Base-by-base conservation (phyloP, 1,140 invertebrate species). In the Sweltsa coloradensis region DNA sequence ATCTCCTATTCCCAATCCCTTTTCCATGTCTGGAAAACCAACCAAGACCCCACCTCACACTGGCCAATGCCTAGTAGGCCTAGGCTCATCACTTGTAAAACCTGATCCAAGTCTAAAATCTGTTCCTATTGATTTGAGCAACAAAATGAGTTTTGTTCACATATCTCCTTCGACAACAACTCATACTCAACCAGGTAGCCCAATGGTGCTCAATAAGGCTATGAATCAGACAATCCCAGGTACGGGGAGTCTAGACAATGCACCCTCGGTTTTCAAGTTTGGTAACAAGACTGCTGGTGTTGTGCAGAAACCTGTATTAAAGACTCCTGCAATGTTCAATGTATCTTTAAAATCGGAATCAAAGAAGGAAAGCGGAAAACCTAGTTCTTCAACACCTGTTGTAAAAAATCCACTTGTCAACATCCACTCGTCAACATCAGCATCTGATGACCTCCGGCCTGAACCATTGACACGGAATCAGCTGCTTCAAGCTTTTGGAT, bases 261-360 rank as follows among this genome's bases (percentile, higher is more conserved):
- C 34, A 5, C 16, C 7, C 22, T 14, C 16, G 7, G 5, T 37
- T 7, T 14, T 21, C 5, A 37, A 37, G 16, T n/a, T 37, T 5
- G 22, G 22, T 18, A 18, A 21, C n/a, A 21, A 37, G 5, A 18
- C 34, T 37, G 14, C 34, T 5, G 34, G 22, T 7, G 22, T n/a
- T 7, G 22, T 18, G 18, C 68, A 69, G 53, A 78, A 79, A 53
- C 83, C 82, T 7, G 81, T 81, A 2, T 62, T 87, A 51, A 85
- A 86, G 74, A 81, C 84, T 1, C 85, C 85, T 2, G 80, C 79
- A n/a, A 88, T 87, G 83, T 87, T 88, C 55, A 77, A n/a, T n/a
- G n/a, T n/a, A n/a, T n/a, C n/a, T n/a, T 31, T n/a, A 31, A 11
- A 31, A n/a, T 31, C 40, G 18, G 40, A 50, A 7, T 52, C 44